Conservation (phyloP, 2,113 vertebrate species). For the Perca fluviatilis region DNA sequence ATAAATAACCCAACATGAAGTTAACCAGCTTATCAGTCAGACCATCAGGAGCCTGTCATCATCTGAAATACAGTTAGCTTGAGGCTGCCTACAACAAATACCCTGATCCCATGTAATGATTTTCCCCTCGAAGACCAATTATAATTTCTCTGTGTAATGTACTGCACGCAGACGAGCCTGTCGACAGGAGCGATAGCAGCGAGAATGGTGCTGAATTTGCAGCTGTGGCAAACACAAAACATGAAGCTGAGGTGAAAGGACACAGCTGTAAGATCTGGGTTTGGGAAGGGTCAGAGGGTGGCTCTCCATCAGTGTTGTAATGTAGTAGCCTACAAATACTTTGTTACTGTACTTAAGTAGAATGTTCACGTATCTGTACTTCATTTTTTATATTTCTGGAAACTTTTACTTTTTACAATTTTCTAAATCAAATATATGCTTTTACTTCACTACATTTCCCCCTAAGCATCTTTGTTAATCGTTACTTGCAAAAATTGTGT, state of each 20-base stretch:
- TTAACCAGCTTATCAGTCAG: conserved; percentile 48
- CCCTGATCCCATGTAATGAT: neutral
- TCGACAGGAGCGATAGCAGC: neutral
- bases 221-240: neutral
- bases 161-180: conserved; percentile 2
- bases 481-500: no score
- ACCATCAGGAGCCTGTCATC: conserved; percentile 47
- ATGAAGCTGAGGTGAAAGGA: neutral
- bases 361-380: no score
- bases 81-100: conserved; percentile 29
- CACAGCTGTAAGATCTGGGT: neutral
- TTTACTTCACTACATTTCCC: no score
- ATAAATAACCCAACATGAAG: conserved; percentile 41
- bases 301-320: no score
- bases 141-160: conserved; percentile 40
- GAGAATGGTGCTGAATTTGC: conserved; percentile 7
- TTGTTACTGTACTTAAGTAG: no score
- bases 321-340: no score
- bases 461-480: no score
- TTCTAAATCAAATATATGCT: no score
- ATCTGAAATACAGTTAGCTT: conserved; percentile 12
- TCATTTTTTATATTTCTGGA: no score
- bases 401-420: no score
- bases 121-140: neutral
- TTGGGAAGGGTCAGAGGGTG: no score